A percentile compares a stretch with the other conserved stretches of the same genome.
These are phyloP conservation scores for Colistium nudipinnis DNA, from an alignment of 2,113 vertebrate species.

Conservation along the genomic window DNA sequence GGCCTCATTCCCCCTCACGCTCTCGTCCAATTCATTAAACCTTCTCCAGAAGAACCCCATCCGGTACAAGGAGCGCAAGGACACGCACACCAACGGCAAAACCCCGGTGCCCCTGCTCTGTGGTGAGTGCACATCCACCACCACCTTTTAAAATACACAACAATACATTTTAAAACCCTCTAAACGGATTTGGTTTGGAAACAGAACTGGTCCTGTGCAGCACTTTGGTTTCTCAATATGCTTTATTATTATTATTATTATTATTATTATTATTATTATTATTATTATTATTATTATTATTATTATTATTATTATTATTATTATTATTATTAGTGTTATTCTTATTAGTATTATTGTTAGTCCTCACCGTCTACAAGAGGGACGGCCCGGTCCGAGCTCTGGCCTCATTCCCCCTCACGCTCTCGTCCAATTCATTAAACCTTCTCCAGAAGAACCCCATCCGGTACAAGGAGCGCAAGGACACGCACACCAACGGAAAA, in stretches of 20 bases:
- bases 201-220: too few relatives aligned
- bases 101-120: constrained; percentile 43
- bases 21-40: constrained; percentile 82
- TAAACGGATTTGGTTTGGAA: too few relatives aligned
- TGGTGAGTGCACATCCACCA: too few relatives aligned
- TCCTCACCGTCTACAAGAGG: constrained; percentile 91
- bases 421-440: constrained; percentile 82
- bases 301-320: too few relatives aligned
- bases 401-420: constrained; percentile 82
- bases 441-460: constrained; percentile 89
- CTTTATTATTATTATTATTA: too few relatives aligned
- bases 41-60: constrained; percentile 89
- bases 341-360: too few relatives aligned
- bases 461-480: constrained; percentile 86
- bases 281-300: too few relatives aligned
- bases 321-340: too few relatives aligned
- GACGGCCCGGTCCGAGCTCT: constrained; percentile 78
- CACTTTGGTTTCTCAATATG: too few relatives aligned
- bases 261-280: too few relatives aligned
- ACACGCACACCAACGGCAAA: constrained; percentile 85
- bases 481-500: constrained; percentile 85
- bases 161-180: too few relatives aligned
- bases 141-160: too few relatives aligned
- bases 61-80: constrained; percentile 86
- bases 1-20: constrained; percentile 82